phyloP scores from a whole-genome alignment of 2,888 invertebrate species.

The Cryptophagus acutangulus region DNA sequence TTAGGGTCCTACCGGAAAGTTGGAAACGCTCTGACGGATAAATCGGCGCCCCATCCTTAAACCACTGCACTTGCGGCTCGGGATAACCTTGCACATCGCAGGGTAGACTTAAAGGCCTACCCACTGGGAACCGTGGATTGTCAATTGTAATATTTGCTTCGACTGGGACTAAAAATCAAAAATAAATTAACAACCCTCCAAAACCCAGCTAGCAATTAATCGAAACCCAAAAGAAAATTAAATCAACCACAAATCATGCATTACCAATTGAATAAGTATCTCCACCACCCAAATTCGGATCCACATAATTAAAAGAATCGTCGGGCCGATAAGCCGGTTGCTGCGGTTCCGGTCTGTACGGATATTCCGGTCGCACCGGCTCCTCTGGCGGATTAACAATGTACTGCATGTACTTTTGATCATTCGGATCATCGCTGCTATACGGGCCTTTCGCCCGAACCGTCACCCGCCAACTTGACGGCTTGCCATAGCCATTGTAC shows the following conservation, averaged over 20 bases:
- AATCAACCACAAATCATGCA: slow-evolving; percentile 12
- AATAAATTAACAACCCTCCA: not conserved
- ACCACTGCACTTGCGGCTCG: slow-evolving; percentile 73
- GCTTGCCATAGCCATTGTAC: slow-evolving; percentile 69
- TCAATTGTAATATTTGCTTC: slow-evolving; percentile 58
- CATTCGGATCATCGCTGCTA: slow-evolving; percentile 53
- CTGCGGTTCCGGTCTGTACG: slow-evolving; percentile 46
- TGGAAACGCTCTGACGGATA: slow-evolving; percentile 54
- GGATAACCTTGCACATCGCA: slow-evolving; percentile 79
- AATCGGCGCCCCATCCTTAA: slow-evolving; percentile 64
- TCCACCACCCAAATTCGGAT: slow-evolving; percentile 22
- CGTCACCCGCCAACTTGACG: slow-evolving; percentile 71
- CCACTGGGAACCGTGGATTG: slow-evolving; percentile 57
- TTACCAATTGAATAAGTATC: slow-evolving; percentile 29
- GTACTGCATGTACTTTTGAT: slow-evolving; percentile 57
- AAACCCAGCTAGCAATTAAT: not conserved
- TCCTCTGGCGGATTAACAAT: slow-evolving; percentile 52
- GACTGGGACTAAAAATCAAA: slow-evolving; percentile 58
- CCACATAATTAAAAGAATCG: slow-evolving; percentile 21
- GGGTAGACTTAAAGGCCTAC: slow-evolving; percentile 63
- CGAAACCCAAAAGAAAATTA: slow-evolving; percentile 8
- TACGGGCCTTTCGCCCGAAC: slow-evolving; percentile 69
- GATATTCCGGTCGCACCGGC: slow-evolving; percentile 38
- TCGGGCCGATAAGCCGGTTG: slow-evolving; percentile 34
- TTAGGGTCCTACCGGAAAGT: slow-evolving; percentile 58